Conservation (phyloP, 2,797 vertebrate genomes). For the Chaunax sp. region DNA sequence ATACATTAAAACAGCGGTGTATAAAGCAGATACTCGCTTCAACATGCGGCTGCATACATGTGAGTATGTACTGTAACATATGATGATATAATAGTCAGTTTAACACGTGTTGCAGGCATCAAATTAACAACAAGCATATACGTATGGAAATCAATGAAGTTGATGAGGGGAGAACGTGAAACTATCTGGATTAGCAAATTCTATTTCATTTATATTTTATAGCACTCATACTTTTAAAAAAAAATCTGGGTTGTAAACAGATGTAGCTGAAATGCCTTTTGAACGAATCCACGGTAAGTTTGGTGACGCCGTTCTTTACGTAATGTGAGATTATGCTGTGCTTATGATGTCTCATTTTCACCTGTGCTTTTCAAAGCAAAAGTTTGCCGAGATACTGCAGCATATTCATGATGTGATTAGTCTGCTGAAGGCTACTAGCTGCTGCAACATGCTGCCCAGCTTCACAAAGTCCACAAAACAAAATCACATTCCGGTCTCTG, state of each 20-base stretch:
- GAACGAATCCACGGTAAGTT: not conserved
- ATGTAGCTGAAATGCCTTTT: too few relatives aligned
- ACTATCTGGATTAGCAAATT: too few relatives aligned
- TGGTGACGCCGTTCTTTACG: not conserved
- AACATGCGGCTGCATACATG: not conserved
- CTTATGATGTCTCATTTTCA: slow-evolving; percentile 46
- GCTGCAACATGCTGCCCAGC: slow-evolving; percentile 51
- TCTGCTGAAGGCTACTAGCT: slow-evolving; percentile 4
- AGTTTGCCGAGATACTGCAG: slow-evolving; percentile 37
- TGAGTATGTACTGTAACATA: too few relatives aligned
- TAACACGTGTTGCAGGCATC: too few relatives aligned
- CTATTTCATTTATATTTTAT: too few relatives aligned
- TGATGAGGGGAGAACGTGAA: too few relatives aligned
- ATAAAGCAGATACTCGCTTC: not conserved
- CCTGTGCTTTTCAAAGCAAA: slow-evolving; percentile 18
- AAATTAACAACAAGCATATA: too few relatives aligned
- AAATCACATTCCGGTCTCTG: not conserved
- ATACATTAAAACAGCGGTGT: too few relatives aligned
- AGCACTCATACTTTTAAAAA: too few relatives aligned
- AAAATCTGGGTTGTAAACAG: too few relatives aligned
- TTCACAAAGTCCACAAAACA: slow-evolving; percentile 13
- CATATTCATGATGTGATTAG: slow-evolving; percentile 14
- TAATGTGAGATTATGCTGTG: slow-evolving; percentile 8
- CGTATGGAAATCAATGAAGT: too few relatives aligned
- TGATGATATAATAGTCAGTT: too few relatives aligned